These are phyloP conservation scores for Anableps anableps DNA, from an alignment of 2,797 vertebrate species.

Conservation along the genomic window DNA sequence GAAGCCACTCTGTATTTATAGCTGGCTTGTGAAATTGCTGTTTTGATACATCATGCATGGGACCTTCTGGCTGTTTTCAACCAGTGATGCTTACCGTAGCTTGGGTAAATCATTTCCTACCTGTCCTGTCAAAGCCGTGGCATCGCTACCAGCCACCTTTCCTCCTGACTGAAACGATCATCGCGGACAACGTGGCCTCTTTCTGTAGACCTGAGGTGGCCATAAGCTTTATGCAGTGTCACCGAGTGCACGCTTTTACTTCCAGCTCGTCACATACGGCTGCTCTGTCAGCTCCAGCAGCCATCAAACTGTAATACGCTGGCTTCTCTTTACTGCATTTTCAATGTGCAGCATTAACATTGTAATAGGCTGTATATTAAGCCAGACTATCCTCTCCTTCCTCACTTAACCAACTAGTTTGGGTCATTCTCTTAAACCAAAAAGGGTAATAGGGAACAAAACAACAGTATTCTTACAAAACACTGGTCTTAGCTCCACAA, in stretches of 20 bases:
- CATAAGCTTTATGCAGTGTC: conserved; percentile 2
- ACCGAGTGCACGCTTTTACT: not conserved
- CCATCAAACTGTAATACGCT: not conserved
- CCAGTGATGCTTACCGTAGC: not conserved
- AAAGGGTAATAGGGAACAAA: not conserved
- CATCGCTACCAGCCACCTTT: too few species aligned
- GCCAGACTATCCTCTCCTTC: not conserved
- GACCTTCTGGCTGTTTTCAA: conserved; percentile 1
- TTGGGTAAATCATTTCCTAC: not conserved
- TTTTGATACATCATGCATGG: not conserved
- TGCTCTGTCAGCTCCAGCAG: not conserved
- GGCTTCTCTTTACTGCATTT: not conserved
- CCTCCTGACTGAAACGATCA: not conserved
- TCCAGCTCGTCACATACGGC: not conserved
- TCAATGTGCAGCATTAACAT: not conserved
- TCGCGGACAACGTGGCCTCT: not conserved
- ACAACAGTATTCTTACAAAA: not conserved
- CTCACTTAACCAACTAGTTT: not conserved
- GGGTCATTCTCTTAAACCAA: not conserved
- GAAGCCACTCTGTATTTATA: not conserved
- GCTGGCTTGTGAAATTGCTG: not conserved
- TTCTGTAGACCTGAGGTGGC: not conserved
- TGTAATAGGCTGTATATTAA: conserved; percentile 4
- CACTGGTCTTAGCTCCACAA: not conserved
- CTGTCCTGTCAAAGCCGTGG: not conserved